A percentile compares a stretch with the other conserved stretches of the same genome.
Evolutionary conservation across 2,797 vertebrate species (phyloP).

Genomic region (Delichon dasypus): DNA sequence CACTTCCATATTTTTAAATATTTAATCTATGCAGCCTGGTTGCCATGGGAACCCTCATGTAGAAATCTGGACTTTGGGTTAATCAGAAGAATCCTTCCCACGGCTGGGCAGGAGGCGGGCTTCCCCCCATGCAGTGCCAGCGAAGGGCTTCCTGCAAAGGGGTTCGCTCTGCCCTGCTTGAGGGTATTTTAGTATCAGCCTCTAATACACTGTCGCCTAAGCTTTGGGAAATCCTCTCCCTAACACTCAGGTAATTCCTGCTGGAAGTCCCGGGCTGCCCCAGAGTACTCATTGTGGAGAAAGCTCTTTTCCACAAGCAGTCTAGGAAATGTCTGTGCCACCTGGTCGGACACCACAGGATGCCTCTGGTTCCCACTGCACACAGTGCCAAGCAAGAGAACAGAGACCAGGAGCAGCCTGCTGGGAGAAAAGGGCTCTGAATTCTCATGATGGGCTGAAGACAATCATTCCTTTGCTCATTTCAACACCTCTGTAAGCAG

Average conservation of each 20-base stretch:
- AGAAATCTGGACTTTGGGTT: slow-evolving; percentile 39
- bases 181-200: neutral
- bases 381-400: neutral
- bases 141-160: fast-evolving
- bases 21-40: slow-evolving; percentile 7
- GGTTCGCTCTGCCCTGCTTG: fast-evolving
- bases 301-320: neutral
- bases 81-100: neutral
- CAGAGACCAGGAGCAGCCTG: fast-evolving
- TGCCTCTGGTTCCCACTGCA: fast-evolving
- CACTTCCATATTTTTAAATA: slow-evolving; percentile 38
- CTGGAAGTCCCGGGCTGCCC: neutral
- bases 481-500: neutral
- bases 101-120: neutral
- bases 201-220: fast-evolving
- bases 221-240: neutral
- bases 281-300: neutral
- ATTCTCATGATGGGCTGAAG: neutral
- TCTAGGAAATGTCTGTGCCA: neutral
- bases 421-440: neutral
- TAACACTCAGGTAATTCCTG: neutral
- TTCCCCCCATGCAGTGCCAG: fast-evolving
- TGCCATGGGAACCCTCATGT: slow-evolving; percentile 37
- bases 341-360: fast-evolving
- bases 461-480: neutral